Evolutionary conservation across 64 coral and sea anemone genomes (phyloP).

Genomic region (Montipora sp.): DNA sequence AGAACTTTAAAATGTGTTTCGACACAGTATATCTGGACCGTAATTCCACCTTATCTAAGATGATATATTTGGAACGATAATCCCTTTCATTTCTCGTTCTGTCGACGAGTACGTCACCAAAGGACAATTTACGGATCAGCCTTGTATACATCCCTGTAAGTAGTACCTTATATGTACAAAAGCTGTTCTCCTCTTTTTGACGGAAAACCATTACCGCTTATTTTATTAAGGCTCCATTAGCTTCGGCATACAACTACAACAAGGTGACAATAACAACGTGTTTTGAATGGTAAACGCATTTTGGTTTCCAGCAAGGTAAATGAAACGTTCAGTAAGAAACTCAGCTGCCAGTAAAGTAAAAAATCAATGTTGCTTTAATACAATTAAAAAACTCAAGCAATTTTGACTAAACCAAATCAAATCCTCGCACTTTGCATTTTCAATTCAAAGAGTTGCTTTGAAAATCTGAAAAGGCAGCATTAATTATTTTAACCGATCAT

Average conservation of each 20-base stretch:
- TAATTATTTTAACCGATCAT: too few relatives aligned
- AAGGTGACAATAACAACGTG: not conserved
- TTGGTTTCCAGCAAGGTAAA: too few relatives aligned
- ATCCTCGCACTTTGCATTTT: too few relatives aligned
- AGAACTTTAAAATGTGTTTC: conserved; percentile 2
- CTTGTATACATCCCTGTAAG: too few relatives aligned
- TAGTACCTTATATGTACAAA: not conserved
- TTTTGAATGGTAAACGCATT: too few relatives aligned
- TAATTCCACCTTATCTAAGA: conserved; percentile 8
- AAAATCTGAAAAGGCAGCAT: not conserved
- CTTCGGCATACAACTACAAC: not conserved
- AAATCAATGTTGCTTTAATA: too few relatives aligned
- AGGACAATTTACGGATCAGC: too few relatives aligned
- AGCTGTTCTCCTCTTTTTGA: not conserved
- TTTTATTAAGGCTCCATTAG: not conserved
- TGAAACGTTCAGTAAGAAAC: too few relatives aligned
- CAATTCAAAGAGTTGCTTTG: too few relatives aligned
- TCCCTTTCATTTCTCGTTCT: not conserved
- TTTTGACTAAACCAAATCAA: too few relatives aligned
- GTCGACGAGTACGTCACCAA: not conserved
- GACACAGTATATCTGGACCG: conserved; percentile 23
- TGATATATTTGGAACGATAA: conserved; percentile 26
- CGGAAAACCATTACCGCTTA: not conserved
- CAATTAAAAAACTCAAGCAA: too few relatives aligned
- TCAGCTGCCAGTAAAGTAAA: too few relatives aligned